Percentiles rank a stretch among this genome's conserved stretches.
These are phyloP conservation scores for Brachypalpus laphriformis DNA, from an alignment of 2,888 invertebrate genomes.

Conservation along the genomic window DNA sequence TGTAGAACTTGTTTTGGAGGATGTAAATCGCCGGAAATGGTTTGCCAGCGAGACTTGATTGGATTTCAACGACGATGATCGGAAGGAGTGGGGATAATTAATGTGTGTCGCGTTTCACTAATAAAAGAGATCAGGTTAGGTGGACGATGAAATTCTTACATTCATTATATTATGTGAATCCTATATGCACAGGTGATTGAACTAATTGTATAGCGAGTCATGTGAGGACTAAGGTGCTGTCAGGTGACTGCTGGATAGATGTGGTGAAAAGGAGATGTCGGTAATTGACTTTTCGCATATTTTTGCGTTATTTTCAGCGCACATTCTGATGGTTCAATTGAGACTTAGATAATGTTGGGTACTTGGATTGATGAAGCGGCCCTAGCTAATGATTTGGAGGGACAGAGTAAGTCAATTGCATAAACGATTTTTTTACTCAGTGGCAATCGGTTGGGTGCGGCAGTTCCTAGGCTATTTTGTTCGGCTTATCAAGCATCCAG, in stretches of 20 bases:
- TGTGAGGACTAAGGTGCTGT: no score
- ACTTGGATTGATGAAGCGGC: background rate
- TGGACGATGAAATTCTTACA: constrained; percentile 4
- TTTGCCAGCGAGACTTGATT: constrained; percentile 46
- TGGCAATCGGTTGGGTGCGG: no score
- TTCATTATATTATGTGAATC: background rate
- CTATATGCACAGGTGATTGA: background rate
- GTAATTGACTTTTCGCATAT: no score
- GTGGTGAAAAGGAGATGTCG: no score
- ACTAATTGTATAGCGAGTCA: background rate
- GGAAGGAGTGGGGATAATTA: constrained; percentile 53
- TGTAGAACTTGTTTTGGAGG: constrained; percentile 64
- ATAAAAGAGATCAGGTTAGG: constrained; percentile 30
- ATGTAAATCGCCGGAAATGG: constrained; percentile 74
- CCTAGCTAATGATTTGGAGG: background rate
- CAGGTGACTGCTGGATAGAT: no score
- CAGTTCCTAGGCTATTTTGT: no score
- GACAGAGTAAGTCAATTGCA: background rate
- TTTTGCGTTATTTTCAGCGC: background rate
- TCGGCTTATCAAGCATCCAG: no score
- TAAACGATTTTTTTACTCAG: no score
- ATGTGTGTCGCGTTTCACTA: constrained; percentile 55
- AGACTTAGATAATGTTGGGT: background rate
- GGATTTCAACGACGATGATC: constrained; percentile 16
- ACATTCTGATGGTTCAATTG: background rate